Percentiles rank a stretch among this genome's conserved stretches.
Evolutionary conservation across 2,797 vertebrate species (phyloP).

Genomic region (Helostoma temminkii): DNA sequence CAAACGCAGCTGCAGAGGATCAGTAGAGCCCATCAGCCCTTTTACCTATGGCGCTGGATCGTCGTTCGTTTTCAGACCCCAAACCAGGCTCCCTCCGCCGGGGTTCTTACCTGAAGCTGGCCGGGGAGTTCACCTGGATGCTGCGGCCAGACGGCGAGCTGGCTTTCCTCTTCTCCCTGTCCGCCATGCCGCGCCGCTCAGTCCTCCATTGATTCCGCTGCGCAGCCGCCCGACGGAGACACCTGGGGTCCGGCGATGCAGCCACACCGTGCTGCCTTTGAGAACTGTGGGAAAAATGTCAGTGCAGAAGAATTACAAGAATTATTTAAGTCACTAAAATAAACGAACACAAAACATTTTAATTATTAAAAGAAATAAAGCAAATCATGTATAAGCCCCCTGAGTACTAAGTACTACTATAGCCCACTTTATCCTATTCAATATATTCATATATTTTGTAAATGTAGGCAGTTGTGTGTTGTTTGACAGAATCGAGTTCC

Average conservation of each 20-base stretch:
- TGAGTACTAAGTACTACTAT: no score
- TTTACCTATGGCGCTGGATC: slow-evolving; percentile 12
- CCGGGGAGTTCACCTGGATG: slow-evolving; percentile 67
- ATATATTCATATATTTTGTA: no score
- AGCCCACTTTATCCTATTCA: no score
- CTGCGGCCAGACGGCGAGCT: slow-evolving; percentile 75
- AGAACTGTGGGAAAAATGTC: slow-evolving; percentile 25
- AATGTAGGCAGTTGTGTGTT: no score
- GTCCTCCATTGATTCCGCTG: slow-evolving; percentile 65
- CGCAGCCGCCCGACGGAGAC: slow-evolving; percentile 47
- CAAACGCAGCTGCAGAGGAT: slow-evolving; percentile 22
- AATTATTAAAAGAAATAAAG: no score
- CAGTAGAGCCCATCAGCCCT: slow-evolving; percentile 25
- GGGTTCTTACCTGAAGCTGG: slow-evolving; percentile 71
- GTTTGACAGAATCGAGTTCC: no score
- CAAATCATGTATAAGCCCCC: no score
- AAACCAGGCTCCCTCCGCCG: not conserved
- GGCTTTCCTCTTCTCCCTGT: slow-evolving; percentile 86
- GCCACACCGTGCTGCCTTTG: slow-evolving; percentile 59
- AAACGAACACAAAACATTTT: no score
- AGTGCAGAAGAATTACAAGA: not conserved
- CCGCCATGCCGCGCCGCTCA: slow-evolving; percentile 86
- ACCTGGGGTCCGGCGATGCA: slow-evolving; percentile 64
- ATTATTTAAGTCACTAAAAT: not conserved
- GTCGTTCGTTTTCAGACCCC: slow-evolving; percentile 1